phyloP scores from a whole-genome alignment of 2,797 vertebrate genomes.

The Amblyopsis hoosieri region DNA sequence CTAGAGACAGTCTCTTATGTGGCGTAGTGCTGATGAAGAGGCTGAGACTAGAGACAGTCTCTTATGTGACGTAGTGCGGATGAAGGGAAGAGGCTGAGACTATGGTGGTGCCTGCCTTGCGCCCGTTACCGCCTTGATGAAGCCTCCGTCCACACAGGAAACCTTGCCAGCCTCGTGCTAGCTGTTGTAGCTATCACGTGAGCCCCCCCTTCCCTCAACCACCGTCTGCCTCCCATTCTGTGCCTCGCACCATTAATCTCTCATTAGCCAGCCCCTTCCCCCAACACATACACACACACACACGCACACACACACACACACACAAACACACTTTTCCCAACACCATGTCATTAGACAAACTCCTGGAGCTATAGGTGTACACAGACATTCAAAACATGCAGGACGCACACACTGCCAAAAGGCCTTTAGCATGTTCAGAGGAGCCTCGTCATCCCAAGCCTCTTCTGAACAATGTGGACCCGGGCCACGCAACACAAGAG shows the following conservation, averaged over 20 bases:
- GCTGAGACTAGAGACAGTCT: no score
- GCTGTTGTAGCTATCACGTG: not conserved
- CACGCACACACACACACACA: slow-evolving; percentile 22
- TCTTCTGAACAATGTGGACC: no score
- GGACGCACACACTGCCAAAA: no score
- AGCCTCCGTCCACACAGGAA: slow-evolving; percentile 1
- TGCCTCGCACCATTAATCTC: slow-evolving; percentile 62
- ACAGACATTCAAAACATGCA: no score
- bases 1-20: no score
- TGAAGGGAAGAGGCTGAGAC: no score
- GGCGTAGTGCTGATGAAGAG: no score
- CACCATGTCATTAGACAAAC: slow-evolving; percentile 36
- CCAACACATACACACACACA: slow-evolving; percentile 21
- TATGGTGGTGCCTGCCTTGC: no score
- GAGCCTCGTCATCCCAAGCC: no score
- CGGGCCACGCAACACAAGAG: not conserved
- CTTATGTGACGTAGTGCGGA: no score
- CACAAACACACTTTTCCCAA: slow-evolving; percentile 23
- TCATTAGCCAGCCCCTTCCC: slow-evolving; percentile 44
- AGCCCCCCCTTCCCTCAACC: slow-evolving; percentile 15
- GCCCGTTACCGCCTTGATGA: not conserved
- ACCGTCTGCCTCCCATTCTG: slow-evolving; percentile 33
- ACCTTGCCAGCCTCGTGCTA: slow-evolving; percentile 2
- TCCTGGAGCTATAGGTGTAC: not conserved
- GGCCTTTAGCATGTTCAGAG: no score